Percentiles rank a stretch among this genome's conserved stretches.
phyloP scores from a whole-genome alignment of 2,888 invertebrate species.

The Luffia ferchaultella region DNA sequence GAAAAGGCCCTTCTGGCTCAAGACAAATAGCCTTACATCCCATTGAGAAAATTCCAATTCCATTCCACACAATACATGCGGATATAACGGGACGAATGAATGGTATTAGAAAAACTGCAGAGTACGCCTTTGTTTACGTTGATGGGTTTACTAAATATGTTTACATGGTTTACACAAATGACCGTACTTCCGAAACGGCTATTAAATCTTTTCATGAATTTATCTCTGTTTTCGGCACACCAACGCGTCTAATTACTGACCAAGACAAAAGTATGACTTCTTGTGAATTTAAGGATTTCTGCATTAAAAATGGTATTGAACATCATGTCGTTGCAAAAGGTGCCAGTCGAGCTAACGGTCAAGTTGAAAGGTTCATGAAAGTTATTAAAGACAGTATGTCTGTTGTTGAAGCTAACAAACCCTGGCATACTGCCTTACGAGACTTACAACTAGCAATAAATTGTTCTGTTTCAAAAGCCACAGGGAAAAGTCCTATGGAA shows the following conservation, averaged over 20 bases:
- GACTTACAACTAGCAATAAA: slow-evolving; percentile 23
- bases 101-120: slow-evolving; percentile 11
- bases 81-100: slow-evolving; percentile 11
- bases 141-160: slow-evolving; percentile 14
- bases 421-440: slow-evolving; percentile 20
- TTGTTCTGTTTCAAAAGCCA: slow-evolving; percentile 17
- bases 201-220: neutral
- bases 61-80: slow-evolving; percentile 11
- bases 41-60: slow-evolving; percentile 12
- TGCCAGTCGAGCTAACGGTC: slow-evolving; percentile 20
- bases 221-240: neutral
- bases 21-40: slow-evolving; percentile 16
- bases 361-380: slow-evolving; percentile 20
- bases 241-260: neutral
- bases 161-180: neutral
- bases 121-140: slow-evolving; percentile 12
- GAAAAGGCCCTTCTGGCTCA: slow-evolving; percentile 16
- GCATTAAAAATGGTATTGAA: slow-evolving; percentile 8
- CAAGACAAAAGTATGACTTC: slow-evolving; percentile 7
- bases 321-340: slow-evolving; percentile 20
- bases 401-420: slow-evolving; percentile 13
- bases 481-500: slow-evolving; percentile 20
- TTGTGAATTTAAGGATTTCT: slow-evolving; percentile 9
- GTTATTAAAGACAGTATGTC: slow-evolving; percentile 19
- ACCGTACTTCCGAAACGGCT: neutral